These are phyloP conservation scores for Perdix hodgsoniae DNA, from an alignment of 2,797 vertebrate species.

Conservation along the genomic window DNA sequence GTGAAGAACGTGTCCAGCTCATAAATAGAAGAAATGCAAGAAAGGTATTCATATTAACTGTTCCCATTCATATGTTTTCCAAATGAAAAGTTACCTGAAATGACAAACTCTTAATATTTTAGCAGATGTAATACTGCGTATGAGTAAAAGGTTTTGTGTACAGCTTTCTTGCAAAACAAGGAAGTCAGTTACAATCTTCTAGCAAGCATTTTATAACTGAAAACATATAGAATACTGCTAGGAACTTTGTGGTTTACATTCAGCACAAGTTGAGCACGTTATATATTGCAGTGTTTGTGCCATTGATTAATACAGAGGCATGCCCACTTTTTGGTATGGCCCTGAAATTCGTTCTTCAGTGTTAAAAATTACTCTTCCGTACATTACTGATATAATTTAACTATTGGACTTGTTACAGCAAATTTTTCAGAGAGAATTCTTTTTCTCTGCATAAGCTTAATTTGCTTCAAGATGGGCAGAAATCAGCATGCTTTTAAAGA, in stretches of 20 bases:
- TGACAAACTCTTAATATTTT: neutral
- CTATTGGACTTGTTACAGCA: neutral
- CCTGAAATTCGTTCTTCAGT: neutral
- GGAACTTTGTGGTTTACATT: neutral
- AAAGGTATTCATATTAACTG: constrained; percentile 83
- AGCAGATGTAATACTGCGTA: neutral
- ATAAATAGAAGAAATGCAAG: constrained; percentile 98
- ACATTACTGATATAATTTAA: neutral
- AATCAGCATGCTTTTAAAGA: neutral
- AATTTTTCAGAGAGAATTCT: neutral
- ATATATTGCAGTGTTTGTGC: neutral
- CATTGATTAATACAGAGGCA: neutral
- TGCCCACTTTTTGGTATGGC: neutral
- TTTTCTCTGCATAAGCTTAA: neutral
- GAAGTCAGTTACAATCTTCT: neutral
- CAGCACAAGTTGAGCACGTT: neutral
- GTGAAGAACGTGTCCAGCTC: constrained; percentile 97
- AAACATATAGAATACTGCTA: neutral
- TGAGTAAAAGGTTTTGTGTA: neutral
- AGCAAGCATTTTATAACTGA: neutral
- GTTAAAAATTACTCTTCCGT: neutral
- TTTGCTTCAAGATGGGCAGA: neutral
- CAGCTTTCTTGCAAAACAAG: neutral
- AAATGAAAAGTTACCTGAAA: neutral
- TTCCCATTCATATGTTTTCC: neutral